Conservation (phyloP, 2,797 vertebrate genomes). For the Fundulus diaphanus region DNA sequence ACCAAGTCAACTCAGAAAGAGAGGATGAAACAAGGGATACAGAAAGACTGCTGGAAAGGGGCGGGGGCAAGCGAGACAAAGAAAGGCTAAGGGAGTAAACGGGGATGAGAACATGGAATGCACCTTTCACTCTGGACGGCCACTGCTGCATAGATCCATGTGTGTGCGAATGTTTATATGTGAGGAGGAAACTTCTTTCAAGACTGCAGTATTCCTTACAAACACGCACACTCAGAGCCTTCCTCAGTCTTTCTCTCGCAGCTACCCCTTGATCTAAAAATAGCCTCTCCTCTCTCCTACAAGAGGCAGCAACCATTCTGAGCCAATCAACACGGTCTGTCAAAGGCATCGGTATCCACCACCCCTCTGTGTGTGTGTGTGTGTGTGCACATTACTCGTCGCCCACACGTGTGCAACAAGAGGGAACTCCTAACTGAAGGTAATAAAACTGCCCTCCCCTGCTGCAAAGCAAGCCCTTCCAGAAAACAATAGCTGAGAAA, state of each 20-base stretch:
- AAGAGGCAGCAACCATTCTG: slow-evolving; percentile 82
- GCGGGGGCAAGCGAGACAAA: slow-evolving; percentile 13
- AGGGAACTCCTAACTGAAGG: slow-evolving; percentile 73
- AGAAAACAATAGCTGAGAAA: slow-evolving; percentile 49
- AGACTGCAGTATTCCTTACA: slow-evolving; percentile 78
- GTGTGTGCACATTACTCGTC: slow-evolving; percentile 22
- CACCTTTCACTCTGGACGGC: slow-evolving; percentile 66
- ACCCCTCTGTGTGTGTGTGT: slow-evolving; percentile 50
- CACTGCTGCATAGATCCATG: slow-evolving; percentile 69
- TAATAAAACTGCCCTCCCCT: slow-evolving; percentile 58
- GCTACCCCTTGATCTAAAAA: slow-evolving; percentile 83
- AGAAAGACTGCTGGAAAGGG: slow-evolving; percentile 35
- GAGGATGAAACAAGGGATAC: slow-evolving; percentile 50
- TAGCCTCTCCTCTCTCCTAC: slow-evolving; percentile 79
- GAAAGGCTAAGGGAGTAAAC: slow-evolving; percentile 34
- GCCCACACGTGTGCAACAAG: slow-evolving; percentile 48
- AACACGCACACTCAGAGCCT: slow-evolving; percentile 50
- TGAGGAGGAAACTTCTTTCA: slow-evolving; percentile 73
- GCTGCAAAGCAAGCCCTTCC: slow-evolving; percentile 44
- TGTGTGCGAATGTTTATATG: slow-evolving; percentile 38
- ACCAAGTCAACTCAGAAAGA: slow-evolving; percentile 57
- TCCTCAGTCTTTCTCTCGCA: slow-evolving; percentile 78
- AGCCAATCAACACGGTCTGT: slow-evolving; percentile 82
- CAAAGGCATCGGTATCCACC: slow-evolving; percentile 75
- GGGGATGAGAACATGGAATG: slow-evolving; percentile 56